Conservation (phyloP, 2,888 invertebrate genomes). For the Drosophila merina region DNA sequence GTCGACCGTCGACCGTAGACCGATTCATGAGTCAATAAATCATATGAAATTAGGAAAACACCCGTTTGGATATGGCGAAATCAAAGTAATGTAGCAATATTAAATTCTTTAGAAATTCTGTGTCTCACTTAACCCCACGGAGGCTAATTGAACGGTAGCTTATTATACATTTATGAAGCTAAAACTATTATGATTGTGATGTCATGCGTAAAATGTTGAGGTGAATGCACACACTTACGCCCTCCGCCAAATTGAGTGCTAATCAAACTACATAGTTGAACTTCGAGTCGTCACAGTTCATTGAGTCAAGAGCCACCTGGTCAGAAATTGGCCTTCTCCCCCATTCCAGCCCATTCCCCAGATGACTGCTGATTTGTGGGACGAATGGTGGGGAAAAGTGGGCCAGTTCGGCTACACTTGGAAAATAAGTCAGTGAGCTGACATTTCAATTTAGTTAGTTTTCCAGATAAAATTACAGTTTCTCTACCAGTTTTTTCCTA, state of each 20-base stretch:
- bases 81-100: background rate
- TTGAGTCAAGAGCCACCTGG: conserved; percentile 53
- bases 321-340: conserved; percentile 16
- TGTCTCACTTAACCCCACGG: background rate
- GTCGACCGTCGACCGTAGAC: conserved; percentile 1
- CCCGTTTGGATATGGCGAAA: background rate
- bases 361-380: background rate
- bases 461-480: background rate
- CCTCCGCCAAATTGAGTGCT: conserved; percentile 43
- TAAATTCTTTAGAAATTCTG: background rate
- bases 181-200: conserved; percentile 54
- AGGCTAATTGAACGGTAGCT: background rate
- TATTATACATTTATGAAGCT: background rate
- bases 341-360: background rate
- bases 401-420: background rate
- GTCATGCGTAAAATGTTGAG: conserved; percentile 69
- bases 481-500: background rate
- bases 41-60: conserved; percentile 17
- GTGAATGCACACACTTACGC: conserved; percentile 55
- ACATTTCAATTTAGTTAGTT: background rate
- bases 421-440: background rate
- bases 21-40: conserved; percentile 22
- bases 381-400: background rate
- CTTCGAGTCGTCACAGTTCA: conserved; percentile 68
- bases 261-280: conserved; percentile 57